phyloP scores from a whole-genome alignment of 1,140 invertebrate genomes.

The Aplysia californica region DNA sequence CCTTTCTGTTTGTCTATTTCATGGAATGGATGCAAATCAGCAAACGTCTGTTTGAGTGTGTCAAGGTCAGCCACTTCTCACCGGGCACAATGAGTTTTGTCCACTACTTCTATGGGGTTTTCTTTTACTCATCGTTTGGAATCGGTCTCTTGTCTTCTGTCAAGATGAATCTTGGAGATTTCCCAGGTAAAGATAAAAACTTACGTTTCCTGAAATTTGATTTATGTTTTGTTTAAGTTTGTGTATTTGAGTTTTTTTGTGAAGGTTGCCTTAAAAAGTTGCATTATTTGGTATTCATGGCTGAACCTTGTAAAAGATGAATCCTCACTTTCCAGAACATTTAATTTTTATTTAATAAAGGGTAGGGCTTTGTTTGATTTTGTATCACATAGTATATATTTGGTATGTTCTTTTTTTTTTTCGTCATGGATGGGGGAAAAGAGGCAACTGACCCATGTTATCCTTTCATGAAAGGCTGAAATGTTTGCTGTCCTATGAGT shows the following conservation, averaged over 20 bases:
- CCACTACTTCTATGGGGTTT: conserved; percentile 13
- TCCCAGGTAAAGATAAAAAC: not conserved
- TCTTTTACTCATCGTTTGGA: conserved; percentile 13
- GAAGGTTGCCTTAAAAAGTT: no score
- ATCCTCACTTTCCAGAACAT: no score
- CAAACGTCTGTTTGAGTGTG: conserved; percentile 16
- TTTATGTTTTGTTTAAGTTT: not conserved
- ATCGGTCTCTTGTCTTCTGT: not conserved
- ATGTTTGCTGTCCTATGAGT: no score
- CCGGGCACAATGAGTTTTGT: conserved; percentile 16
- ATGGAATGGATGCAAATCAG: conserved; percentile 17
- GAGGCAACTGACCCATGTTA: no score
- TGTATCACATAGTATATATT: no score
- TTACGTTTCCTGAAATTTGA: not conserved
- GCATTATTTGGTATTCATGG: no score
- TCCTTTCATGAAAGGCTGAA: no score
- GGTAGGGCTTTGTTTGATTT: no score
- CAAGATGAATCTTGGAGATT: not conserved
- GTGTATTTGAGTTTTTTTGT: not conserved
- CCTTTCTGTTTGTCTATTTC: not conserved
- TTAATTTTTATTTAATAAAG: no score
- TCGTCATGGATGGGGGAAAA: no score
- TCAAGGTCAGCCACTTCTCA: conserved; percentile 6
- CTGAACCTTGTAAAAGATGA: no score
- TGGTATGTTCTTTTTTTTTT: no score